These are phyloP conservation scores for Notodonta ziczac DNA, from an alignment of 2,888 invertebrate species.

Conservation along the genomic window DNA sequence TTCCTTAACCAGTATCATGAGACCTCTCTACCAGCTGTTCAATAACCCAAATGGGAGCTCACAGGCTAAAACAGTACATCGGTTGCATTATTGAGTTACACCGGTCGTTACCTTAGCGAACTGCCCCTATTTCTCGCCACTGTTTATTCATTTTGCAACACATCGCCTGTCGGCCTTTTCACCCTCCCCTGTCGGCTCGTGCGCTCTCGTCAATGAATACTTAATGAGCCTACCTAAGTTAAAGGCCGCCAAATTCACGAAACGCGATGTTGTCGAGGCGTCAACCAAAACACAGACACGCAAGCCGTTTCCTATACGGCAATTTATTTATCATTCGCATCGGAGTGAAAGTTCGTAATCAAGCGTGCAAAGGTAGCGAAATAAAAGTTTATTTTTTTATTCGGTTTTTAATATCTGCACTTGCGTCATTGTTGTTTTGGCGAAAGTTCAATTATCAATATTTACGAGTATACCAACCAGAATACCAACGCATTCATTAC, in stretches of 20 bases:
- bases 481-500: conserved; percentile 9
- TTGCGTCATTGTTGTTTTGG: conserved; percentile 44
- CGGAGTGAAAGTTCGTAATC: conserved; percentile 42
- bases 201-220: conserved; percentile 75
- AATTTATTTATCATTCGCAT: conserved; percentile 47
- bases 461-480: conserved; percentile 5
- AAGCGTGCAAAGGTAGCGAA: conserved; percentile 37
- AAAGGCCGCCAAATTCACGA: conserved; percentile 80
- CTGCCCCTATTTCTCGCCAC: conserved; percentile 82
- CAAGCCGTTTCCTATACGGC: conserved; percentile 51
- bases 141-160: conserved; percentile 84
- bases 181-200: conserved; percentile 69
- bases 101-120: conserved; percentile 73
- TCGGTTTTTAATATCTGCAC: conserved; percentile 31
- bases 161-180: conserved; percentile 77
- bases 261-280: conserved; percentile 63
- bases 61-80: conserved; percentile 41
- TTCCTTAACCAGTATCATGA: conserved; percentile 44
- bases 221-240: conserved; percentile 72
- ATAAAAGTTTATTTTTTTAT: conserved; percentile 30
- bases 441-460: conserved; percentile 34
- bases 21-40: conserved; percentile 40
- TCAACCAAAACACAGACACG: conserved; percentile 72
- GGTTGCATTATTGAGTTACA: conserved; percentile 74
- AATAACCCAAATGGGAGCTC: conserved; percentile 26